phyloP scores from a whole-genome alignment of 2,888 invertebrate species.

The Hypsopygia costalis region DNA sequence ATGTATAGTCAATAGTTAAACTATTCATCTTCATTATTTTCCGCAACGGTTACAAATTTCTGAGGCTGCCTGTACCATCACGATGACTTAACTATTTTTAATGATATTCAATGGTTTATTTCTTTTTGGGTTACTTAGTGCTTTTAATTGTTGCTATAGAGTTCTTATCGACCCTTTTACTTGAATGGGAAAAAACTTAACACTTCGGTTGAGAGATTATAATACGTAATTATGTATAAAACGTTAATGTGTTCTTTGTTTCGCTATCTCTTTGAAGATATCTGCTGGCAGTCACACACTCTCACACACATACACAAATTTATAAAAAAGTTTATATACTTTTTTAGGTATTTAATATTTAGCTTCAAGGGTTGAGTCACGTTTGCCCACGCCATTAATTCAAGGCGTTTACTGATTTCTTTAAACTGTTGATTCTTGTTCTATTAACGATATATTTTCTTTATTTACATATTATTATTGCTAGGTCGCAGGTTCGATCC shows the following conservation, averaged over 20 bases:
- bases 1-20: no score
- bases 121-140: slow-evolving; percentile 24
- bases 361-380: no score
- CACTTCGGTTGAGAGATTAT: neutral
- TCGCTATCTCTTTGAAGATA: neutral
- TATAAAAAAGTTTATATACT: no score
- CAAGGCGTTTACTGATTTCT: no score
- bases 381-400: no score
- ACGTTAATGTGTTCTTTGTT: slow-evolving; percentile 4
- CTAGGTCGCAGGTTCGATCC: no score
- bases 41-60: no score
- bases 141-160: slow-evolving; percentile 34
- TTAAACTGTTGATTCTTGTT: no score
- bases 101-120: slow-evolving; percentile 49
- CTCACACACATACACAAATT: neutral
- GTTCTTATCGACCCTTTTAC: slow-evolving; percentile 21
- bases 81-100: slow-evolving; percentile 65
- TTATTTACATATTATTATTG: no score
- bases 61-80: slow-evolving; percentile 26
- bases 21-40: no score
- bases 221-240: neutral
- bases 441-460: no score
- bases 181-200: slow-evolving; percentile 3
- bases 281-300: neutral
- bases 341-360: no score